phyloP scores from a whole-genome alignment of 1,140 invertebrate genomes.

The Hylyphantes graminicola region DNA sequence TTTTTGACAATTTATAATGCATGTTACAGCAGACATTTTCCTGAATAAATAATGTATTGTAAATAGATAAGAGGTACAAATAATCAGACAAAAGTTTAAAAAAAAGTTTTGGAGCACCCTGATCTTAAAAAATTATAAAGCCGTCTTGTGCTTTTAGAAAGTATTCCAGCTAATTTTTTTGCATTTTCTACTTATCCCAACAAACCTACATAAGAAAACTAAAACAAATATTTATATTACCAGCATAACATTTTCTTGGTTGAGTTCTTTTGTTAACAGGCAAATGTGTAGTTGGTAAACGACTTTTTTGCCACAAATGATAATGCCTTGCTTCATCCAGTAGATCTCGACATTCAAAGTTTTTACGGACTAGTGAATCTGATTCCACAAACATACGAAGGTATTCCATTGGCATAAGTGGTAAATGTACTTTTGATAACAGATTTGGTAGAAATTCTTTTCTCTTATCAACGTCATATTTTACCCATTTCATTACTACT shows the following conservation, averaged over 20 bases:
- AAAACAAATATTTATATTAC: conserved; percentile 65
- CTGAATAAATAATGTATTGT: no score
- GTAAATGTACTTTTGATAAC: conserved; percentile 66
- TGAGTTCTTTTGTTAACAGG: conserved; percentile 70
- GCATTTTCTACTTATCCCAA: no score
- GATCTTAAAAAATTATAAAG: no score
- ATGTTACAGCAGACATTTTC: no score
- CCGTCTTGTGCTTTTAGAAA: no score
- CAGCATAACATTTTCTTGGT: conserved; percentile 68
- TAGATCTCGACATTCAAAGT: conserved; percentile 73
- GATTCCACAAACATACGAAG: conserved; percentile 66
- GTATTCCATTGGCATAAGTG: conserved; percentile 66
- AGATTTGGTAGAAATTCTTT: conserved; percentile 64
- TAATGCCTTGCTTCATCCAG: conserved; percentile 86
- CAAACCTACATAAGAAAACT: no score
- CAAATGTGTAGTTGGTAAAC: conserved; percentile 83
- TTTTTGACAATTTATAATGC: no score
- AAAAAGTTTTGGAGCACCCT: no score
- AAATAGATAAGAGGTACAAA: no score
- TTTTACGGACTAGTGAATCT: conserved; percentile 65
- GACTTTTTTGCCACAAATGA: conserved; percentile 71
- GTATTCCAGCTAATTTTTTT: no score
- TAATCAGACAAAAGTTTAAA: no score
- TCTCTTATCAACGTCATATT: conserved; percentile 80
- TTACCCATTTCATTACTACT: conserved; percentile 88